Evolutionary conservation across 2,113 vertebrate species (phyloP).

Genomic region (Semnopithecus entellus): DNA sequence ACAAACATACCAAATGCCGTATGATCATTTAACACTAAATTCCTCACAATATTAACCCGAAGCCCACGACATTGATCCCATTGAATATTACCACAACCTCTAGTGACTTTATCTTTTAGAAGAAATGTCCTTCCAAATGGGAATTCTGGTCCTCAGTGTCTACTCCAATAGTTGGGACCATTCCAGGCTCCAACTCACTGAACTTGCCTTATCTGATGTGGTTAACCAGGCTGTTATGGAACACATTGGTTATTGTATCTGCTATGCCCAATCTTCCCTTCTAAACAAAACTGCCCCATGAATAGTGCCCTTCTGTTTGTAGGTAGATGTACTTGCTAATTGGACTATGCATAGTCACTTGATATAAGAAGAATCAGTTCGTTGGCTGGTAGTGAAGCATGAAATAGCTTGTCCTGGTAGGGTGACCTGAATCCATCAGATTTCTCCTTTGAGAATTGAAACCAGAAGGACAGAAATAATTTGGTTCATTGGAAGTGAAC

Average conservation of each 20-base stretch:
- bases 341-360: not conserved
- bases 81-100: not conserved
- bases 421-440: not conserved
- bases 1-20: not conserved
- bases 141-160: not conserved
- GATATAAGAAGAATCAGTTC: not conserved
- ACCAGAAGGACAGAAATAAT: not conserved
- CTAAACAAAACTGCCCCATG: too few relatives aligned
- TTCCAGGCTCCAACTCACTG: not conserved
- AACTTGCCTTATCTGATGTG: not conserved
- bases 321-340: not conserved
- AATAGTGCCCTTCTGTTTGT: not conserved
- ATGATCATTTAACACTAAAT: not conserved
- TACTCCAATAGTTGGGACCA: not conserved
- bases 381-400: not conserved
- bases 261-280: not conserved
- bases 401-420: not conserved
- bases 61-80: not conserved
- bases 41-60: not conserved
- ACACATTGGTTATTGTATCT: not conserved
- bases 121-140: not conserved
- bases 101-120: not conserved
- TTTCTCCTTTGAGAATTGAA: not conserved
- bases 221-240: not conserved
- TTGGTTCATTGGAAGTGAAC: not conserved